Evolutionary conservation across 2,113 vertebrate genomes (phyloP).

Genomic region (Plecotus auritus): DNA sequence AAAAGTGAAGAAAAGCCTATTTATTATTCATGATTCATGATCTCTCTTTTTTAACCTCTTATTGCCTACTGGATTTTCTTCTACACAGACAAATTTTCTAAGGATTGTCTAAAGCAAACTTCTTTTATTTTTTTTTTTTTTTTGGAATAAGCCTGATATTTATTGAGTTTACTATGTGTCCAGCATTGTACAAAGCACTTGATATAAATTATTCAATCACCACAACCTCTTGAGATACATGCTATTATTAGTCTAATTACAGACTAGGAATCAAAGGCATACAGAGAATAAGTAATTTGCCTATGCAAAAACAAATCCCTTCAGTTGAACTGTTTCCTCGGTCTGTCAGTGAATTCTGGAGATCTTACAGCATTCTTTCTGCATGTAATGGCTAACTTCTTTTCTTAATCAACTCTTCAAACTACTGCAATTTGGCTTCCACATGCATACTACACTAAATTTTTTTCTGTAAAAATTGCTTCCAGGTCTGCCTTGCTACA

Average conservation of each 20-base stretch:
- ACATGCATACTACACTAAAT: background rate
- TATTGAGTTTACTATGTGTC: background rate
- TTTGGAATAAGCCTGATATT: background rate
- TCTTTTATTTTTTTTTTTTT: background rate
- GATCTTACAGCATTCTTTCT: background rate
- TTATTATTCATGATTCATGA: background rate
- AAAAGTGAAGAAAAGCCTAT: background rate
- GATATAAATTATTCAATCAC: background rate
- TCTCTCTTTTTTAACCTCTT: background rate
- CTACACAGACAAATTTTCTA: background rate
- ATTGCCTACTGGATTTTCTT: background rate
- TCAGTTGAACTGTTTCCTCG: background rate
- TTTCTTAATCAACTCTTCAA: background rate
- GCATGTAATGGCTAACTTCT: background rate
- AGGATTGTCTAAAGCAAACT: background rate
- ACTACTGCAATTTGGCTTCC: background rate
- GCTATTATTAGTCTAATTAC: constrained; percentile 38
- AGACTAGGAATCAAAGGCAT: background rate
- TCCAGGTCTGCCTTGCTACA: background rate
- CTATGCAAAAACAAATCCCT: constrained; percentile 8
- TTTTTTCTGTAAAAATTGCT: background rate
- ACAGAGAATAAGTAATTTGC: background rate
- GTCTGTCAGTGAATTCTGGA: background rate
- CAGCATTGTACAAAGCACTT: background rate
- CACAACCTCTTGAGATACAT: background rate